Evolutionary conservation across 1,140 invertebrate species (phyloP), one percentile per base, ranked within the genome.

Genomic region (Drosophila cardini): DNA sequence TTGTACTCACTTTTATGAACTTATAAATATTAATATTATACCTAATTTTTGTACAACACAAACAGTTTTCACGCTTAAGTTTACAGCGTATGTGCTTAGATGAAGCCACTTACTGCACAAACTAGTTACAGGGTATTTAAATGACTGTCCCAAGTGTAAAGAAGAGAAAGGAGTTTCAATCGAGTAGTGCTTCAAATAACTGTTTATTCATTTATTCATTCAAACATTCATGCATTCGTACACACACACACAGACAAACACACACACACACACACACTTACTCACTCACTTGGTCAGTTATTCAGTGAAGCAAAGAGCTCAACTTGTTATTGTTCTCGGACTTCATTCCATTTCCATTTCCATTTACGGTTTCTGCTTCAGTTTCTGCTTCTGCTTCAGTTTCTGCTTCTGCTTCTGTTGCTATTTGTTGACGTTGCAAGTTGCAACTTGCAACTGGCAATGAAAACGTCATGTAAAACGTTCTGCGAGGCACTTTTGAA

Each of bases 381-480:
- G 13, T 9, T 60, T 61, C 32, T 34, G 13, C 15, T n/a, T 56
- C 48, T 64, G 58, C 21, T 74, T 48, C 70, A 52, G 34, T 34
- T 58, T 42, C 62, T 62, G 43, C 26, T 32, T 45, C 45, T 48
- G 18, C 26, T 48, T 7, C 46, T 26, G 18, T 16, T 63, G 48
- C 38, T 67, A 62, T 72, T 84, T 89, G 84, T 89, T 89, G 84
- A 89, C 84, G 84, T 89, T 89, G 84, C 84, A 89, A 80, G 32
- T 38, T 38, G 52, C 52, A 30, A 52, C 15, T 46, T 13, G 45
- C 45, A 52, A 52, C 26, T 89, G 76, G 80, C 84, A 89, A 83
- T 89, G 84, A 80, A 87, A 84, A 87, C 84, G 84, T 80, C 84
- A 83, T 87, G 76, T 89, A 87, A 87, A 87, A 87, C 89, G 84